Evolutionary conservation across 2,113 vertebrate species (phyloP), one percentile per base, ranked within the genome.

Genomic region (Microtus pennsylvanicus): DNA sequence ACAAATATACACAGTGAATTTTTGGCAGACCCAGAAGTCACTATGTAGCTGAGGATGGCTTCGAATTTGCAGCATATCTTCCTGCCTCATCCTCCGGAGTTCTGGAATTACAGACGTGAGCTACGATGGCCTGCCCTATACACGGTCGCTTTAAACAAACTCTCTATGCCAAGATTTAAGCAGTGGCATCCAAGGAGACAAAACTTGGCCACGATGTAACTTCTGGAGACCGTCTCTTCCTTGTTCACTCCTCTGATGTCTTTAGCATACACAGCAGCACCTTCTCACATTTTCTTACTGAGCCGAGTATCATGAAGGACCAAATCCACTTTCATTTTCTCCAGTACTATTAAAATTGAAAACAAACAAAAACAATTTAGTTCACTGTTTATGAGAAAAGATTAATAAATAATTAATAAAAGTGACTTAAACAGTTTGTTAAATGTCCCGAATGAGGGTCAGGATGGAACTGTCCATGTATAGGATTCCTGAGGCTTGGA

Each of bases 341-440:
- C 99, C 99, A 99, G 83, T 99, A 99, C 99, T 99, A 67, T 35
- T 97, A 98, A 97, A 94, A 96, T 97, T 92, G 76, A 97, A 94
- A 95, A 96, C 0, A 96, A 92, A 50, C 38, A 8, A 70, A 93
- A 93, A 94, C 87, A 96, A 47, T 97, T 94, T 94, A 52, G 9
- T 75, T 95, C 1, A 22, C 69, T 93, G 22, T 61, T 97, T 65
- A 93, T 16, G 45, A 77, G 94, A 10, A 93, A 91, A 52, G 50
- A 72, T 13, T 42, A 19, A 75, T 65, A 14, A 93, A 75, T 3
- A 82, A 83, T 96, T 92, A 87, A 89, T 76, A 81, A 45, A 87
- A 96, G 63, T 58, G 30, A 87, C 52, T 63, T 9, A 70, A n/a
- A n/a, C 3, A 45, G 5, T 69, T 82, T 94, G n/a, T 28, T 88